phyloP scores from a whole-genome alignment of 2,888 invertebrate species.

The Drosophila peninsularis region DNA sequence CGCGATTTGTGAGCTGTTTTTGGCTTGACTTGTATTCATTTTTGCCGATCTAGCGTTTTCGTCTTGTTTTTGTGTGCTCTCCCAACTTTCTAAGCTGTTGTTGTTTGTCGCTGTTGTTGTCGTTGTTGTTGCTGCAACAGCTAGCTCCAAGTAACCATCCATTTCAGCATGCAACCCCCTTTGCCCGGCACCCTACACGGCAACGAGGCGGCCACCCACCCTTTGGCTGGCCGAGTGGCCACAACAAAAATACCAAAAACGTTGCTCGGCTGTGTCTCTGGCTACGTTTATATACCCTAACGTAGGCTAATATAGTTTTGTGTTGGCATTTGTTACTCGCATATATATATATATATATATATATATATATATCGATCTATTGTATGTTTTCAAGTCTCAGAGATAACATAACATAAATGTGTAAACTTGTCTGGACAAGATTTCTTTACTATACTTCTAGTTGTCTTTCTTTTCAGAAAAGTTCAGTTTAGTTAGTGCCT shows the following conservation, averaged over 20 bases:
- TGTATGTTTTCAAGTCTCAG: too few species aligned
- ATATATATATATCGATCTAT: neutral
- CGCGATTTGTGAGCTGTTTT: constrained; percentile 44
- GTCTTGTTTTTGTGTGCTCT: constrained; percentile 36
- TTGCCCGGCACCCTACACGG: neutral
- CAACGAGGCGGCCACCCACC: constrained; percentile 31
- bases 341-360: neutral
- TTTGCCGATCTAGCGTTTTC: constrained; percentile 32
- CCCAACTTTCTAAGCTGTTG: constrained; percentile 55
- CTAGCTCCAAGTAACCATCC: constrained; percentile 21
- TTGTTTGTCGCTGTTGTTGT: constrained; percentile 5
- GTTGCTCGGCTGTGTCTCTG: constrained; percentile 29
- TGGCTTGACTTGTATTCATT: constrained; percentile 37
- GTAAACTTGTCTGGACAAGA: neutral
- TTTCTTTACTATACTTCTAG: neutral
- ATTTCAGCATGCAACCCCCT: constrained; percentile 5
- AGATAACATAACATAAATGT: too few species aligned
- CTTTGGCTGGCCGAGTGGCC: constrained; percentile 36
- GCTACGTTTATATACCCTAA: neutral
- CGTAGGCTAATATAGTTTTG: neutral
- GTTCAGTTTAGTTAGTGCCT: too few species aligned
- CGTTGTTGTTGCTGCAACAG: constrained; percentile 28
- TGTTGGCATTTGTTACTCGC: neutral
- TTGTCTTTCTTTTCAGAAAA: neutral
- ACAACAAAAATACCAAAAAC: constrained; percentile 29